These are phyloP conservation scores for Apteryx mantelli DNA, from an alignment of 2,113 vertebrate species.

Conservation along the genomic window DNA sequence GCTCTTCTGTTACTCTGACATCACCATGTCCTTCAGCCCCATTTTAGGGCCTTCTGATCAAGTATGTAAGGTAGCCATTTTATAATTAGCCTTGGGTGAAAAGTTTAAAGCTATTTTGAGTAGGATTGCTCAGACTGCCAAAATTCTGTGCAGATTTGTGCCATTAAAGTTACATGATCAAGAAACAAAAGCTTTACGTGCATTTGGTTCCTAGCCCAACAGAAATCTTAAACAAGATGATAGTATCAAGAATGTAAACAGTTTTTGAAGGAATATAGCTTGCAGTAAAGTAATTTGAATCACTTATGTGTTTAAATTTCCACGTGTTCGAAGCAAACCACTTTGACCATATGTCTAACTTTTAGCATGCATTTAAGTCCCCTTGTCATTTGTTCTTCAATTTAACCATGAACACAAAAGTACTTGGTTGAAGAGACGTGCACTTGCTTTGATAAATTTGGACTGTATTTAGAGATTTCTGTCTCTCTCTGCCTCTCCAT, in stretches of 20 bases:
- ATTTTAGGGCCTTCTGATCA: neutral
- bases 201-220: neutral
- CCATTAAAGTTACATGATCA: neutral
- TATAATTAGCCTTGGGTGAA: neutral
- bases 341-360: neutral
- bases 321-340: neutral
- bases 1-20: neutral
- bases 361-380: neutral
- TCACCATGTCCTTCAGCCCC: neutral
- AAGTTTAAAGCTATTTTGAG: neutral
- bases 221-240: neutral
- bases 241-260: neutral
- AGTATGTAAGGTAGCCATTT: fast-evolving
- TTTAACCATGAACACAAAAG: neutral
- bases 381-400: neutral
- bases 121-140: neutral
- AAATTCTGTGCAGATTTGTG: neutral
- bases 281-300: neutral
- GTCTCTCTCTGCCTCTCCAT: neutral
- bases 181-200: neutral
- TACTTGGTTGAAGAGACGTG: neutral
- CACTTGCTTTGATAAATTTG: neutral
- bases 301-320: neutral
- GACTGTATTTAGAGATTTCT: neutral
- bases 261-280: neutral